These are phyloP conservation scores for Rhodophaea formosa DNA, from an alignment of 2,888 invertebrate species.

Conservation along the genomic window DNA sequence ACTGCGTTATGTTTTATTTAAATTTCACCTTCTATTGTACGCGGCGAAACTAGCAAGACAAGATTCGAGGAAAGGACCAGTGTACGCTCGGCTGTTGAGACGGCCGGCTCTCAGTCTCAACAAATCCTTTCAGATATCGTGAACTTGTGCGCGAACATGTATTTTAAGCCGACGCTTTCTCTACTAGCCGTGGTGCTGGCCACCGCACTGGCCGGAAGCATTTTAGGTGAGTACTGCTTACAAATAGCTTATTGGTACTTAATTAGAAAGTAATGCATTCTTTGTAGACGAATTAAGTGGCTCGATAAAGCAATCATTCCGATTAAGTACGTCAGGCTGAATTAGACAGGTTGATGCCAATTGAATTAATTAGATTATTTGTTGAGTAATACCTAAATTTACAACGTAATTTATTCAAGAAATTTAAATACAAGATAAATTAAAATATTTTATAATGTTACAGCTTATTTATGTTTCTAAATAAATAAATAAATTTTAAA, in stretches of 20 bases:
- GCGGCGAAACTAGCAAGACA: slow-evolving; percentile 70
- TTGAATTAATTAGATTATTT: background rate
- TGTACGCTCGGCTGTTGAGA: slow-evolving; percentile 61
- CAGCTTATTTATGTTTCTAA: background rate
- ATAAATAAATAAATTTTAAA: background rate
- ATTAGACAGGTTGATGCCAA: background rate
- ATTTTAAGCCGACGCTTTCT: slow-evolving; percentile 62
- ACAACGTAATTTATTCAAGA: background rate
- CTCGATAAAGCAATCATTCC: background rate
- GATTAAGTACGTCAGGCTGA: background rate
- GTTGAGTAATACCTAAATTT: background rate
- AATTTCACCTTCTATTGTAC: slow-evolving; percentile 81
- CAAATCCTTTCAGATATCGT: slow-evolving; percentile 3
- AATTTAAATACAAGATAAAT: background rate
- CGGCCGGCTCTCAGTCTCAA: slow-evolving; percentile 39
- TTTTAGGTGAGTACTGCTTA: slow-evolving; percentile 70
- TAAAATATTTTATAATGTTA: background rate
- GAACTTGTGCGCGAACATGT: slow-evolving; percentile 45
- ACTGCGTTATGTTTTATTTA: slow-evolving; percentile 76
- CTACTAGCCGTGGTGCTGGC: slow-evolving; percentile 52
- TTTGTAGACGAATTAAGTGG: slow-evolving; percentile 8
- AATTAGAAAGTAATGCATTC: slow-evolving; percentile 36
- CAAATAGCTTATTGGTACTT: slow-evolving; percentile 30
- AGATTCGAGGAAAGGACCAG: slow-evolving; percentile 75
- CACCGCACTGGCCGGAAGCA: slow-evolving; percentile 57